Base-by-base conservation (phyloP, 2,888 invertebrate species). In the Muschampia staudingeri region DNA sequence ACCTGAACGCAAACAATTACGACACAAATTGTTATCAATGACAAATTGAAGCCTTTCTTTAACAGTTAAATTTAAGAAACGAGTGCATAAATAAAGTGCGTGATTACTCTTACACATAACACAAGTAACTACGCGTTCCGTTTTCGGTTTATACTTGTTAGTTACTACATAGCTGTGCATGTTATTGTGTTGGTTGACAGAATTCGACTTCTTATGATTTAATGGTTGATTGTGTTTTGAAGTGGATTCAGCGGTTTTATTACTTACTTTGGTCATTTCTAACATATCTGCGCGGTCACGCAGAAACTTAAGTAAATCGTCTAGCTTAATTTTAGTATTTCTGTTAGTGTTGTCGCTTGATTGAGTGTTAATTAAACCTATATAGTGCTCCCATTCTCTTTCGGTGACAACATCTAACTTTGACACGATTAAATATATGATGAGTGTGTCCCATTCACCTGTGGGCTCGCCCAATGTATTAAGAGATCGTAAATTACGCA, bases 341-440 rank as follows among this genome's bases (percentile, higher is more conserved):
- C 12, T 65, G 25, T 65, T 19, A 25, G 65, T 25, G 25, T 25
- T 25, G 25, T 25, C 25, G 25, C 25, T 65, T 9, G 30, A 65
- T 1, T 25, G 25, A 25, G 25, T 25, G 7, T 7, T 19, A 11
- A 65, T 25, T 8, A 25, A 25, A 12, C 65, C 65, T 65, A 25
- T 76, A 30, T 73, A 37, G 19, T 71, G 61, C 14, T 82, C 80
- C 25, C 82, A 82, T 42, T 81, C 82, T 9, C 82, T 76, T 52
- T 84, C 81, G 7, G 82, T 82, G 16, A 71, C 34, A 6, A 76
- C 16, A 78, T 84, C 81, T 37, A 85, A 73, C 76, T 83, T 84
- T 9, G 84, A 37, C 16, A 77, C 77, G 12, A 84, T 72, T 19
- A 83, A 71, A 71, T 81, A 82, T 30, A 82, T 67, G 48, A 83